phyloP scores from a whole-genome alignment of 2,113 vertebrate genomes.

The Pteruthius melanotis region DNA sequence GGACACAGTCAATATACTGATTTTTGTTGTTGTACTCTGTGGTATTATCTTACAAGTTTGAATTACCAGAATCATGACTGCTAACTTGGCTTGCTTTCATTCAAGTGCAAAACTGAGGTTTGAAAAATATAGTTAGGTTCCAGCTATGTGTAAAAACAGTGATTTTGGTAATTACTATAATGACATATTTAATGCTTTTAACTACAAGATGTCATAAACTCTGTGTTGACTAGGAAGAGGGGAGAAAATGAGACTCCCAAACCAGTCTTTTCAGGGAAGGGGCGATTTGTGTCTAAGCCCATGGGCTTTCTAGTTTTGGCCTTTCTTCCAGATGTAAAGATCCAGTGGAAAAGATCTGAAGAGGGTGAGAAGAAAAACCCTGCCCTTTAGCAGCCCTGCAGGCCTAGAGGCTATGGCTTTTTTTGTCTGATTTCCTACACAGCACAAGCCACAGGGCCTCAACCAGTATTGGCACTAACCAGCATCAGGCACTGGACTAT shows the following conservation, averaged over 20 bases:
- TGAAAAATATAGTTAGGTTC: background rate
- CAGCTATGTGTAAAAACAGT: background rate
- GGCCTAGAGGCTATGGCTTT: background rate
- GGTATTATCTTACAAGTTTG: background rate
- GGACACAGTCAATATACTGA: background rate
- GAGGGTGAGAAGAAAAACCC: background rate
- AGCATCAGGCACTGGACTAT: background rate
- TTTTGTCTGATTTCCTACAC: background rate
- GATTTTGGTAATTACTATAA: background rate
- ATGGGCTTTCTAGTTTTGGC: background rate
- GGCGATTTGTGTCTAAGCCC: background rate
- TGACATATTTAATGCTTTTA: background rate
- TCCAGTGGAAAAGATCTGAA: background rate
- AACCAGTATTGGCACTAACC: background rate
- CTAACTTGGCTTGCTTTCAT: background rate
- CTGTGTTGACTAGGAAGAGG: background rate
- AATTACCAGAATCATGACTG: background rate
- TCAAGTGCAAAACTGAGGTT: background rate
- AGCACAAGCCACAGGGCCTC: background rate
- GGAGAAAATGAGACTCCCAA: background rate
- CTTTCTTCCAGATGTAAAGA: background rate
- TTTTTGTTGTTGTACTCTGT: background rate
- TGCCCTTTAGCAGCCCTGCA: background rate
- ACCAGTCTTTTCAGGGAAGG: background rate
- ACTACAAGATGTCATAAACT: background rate